Evolutionary conservation across 2,797 vertebrate species (phyloP).

Genomic region (Anolis apletophallus): DNA sequence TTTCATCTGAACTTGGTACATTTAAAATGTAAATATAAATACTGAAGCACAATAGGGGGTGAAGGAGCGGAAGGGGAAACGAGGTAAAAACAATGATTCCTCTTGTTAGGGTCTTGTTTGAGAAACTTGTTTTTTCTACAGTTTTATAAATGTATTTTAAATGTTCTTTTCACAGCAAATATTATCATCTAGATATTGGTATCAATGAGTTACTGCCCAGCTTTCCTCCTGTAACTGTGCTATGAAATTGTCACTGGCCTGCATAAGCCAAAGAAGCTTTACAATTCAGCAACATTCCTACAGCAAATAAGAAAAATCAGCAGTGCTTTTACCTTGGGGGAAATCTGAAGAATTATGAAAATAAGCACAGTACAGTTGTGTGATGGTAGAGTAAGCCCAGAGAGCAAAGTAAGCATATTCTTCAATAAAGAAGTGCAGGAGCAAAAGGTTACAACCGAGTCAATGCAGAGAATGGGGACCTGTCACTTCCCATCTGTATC

Average conservation of each 20-base stretch:
- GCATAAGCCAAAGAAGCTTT: rapidly evolving
- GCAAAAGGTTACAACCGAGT: constrained; percentile 31
- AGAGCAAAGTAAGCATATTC: constrained; percentile 8
- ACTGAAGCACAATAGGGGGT: too few species aligned
- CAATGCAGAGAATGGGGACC: constrained; percentile 17
- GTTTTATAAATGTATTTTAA: too few species aligned
- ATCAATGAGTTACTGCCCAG: background rate
- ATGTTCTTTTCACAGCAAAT: background rate
- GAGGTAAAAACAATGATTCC: too few species aligned
- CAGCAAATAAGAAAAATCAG: background rate
- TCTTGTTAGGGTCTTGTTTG: too few species aligned
- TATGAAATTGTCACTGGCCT: background rate
- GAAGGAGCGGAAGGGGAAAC: too few species aligned
- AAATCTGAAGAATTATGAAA: background rate
- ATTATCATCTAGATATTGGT: background rate
- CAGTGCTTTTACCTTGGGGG: background rate
- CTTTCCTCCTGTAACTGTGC: background rate
- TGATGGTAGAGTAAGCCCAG: background rate
- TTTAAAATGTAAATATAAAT: too few species aligned
- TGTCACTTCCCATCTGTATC: constrained; percentile 53
- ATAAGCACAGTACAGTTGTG: background rate
- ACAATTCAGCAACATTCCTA: constrained; percentile 1
- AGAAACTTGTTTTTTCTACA: too few species aligned
- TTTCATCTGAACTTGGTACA: too few species aligned
- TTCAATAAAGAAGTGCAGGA: constrained; percentile 14